Conservation (phyloP, 2,113 vertebrate species). For the Spheniscus mendiculus region DNA sequence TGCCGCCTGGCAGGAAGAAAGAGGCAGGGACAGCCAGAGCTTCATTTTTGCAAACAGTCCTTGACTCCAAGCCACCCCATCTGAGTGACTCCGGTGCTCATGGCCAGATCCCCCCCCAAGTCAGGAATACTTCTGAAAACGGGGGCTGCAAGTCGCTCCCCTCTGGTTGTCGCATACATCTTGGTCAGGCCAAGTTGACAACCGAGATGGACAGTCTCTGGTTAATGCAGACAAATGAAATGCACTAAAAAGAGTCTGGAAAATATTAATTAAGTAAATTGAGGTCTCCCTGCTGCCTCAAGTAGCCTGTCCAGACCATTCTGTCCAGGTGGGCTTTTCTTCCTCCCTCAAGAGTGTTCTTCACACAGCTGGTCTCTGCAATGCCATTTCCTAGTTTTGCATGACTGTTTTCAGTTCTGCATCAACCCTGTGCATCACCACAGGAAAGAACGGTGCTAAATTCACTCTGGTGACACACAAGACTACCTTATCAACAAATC, state of each 20-base stretch:
- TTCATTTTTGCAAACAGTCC: background rate
- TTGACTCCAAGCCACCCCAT: background rate
- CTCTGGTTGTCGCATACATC: background rate
- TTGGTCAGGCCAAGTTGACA: background rate
- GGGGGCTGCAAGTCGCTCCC: background rate
- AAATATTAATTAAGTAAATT: background rate
- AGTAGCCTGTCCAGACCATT: background rate
- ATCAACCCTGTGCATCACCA: background rate
- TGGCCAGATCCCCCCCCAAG: background rate
- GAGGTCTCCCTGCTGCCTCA: background rate
- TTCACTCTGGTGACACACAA: background rate
- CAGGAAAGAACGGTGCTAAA: conserved; percentile 6
- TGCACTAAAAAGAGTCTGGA: background rate
- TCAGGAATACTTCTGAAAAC: background rate
- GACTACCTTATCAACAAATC: background rate
- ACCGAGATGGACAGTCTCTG: fast-evolving
- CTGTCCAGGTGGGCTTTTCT: background rate
- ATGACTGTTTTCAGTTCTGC: background rate
- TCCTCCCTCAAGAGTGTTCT: background rate
- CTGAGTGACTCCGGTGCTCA: background rate
- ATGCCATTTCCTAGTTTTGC: background rate
- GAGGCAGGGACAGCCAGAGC: background rate
- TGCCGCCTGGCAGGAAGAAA: background rate
- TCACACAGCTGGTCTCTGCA: background rate
- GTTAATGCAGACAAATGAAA: background rate